Base-by-base conservation (phyloP, 1,140 invertebrate genomes). In the Caerostris extrusa region DNA sequence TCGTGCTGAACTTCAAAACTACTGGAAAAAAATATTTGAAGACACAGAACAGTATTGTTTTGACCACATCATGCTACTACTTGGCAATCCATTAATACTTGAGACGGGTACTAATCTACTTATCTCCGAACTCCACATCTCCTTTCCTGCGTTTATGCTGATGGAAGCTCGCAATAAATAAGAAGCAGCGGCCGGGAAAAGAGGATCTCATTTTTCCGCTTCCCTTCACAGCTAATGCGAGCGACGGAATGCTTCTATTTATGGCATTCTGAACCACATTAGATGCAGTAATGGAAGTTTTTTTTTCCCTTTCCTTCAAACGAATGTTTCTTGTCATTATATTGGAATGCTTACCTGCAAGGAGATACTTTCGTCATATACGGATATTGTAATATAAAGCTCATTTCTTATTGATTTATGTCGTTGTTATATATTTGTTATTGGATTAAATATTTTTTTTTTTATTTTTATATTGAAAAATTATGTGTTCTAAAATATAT, bases 51-150 rank as follows among this genome's bases (percentile, higher is more conserved):
- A 61, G 17, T 34, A 8, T 50, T 19, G 83, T 60, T 86, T 86
- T 17, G 7, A 8, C 83, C 17, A 60, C 83, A 60, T 83, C 56
- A 53, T 82, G 50, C 81, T 56, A 83, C 67, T 71, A 34, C 64
- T n/a, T 55, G 87, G 17, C 67, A 56, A 71, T 89, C 61, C 87
- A 89, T 89, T 89, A 89, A 19, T 17, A 55, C 61, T 88, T 89
- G n/a, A n/a, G 34, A 14, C 3, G 17, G n/a, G 60, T 10, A 89
- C 61, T 89, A 89, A 89, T 89, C 87, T 64, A 89, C 67, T 89
- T 89, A 89, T 89, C 87, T 89, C 50, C 67, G 56, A 89, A 89
- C 87, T 89, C 87, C 87, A 19, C 87, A 8, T 34, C 87, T 7
- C 10, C 87, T 67, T 55, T 69, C 58, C 7, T 67, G 19, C 12